A percentile compares a stretch with the other conserved stretches of the same genome.
These are phyloP conservation scores for Parasteatoda tepidariorum DNA, from an alignment of 1,140 invertebrate species.

Conservation along the genomic window DNA sequence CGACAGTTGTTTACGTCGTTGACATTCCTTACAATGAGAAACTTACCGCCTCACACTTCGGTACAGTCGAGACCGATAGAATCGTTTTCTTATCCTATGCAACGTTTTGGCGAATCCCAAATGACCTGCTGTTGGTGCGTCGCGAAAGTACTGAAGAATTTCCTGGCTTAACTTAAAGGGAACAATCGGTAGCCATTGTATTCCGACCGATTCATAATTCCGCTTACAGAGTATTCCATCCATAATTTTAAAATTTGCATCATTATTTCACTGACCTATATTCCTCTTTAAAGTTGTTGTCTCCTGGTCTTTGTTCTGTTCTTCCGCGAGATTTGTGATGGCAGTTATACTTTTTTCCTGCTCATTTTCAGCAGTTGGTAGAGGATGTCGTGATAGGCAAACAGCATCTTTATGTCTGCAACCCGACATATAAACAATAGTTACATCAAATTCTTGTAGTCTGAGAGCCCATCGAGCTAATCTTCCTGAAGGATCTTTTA, in stretches of 20 bases:
- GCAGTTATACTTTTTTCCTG: background rate
- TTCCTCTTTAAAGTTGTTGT: background rate
- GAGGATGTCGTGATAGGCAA: background rate
- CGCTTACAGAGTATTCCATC: background rate
- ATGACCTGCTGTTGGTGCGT: background rate
- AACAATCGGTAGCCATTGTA: too few relatives aligned
- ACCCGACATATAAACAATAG: slow-evolving; percentile 68
- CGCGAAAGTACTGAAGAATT: too few relatives aligned
- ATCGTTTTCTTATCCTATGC: background rate
- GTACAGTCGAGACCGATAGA: background rate
- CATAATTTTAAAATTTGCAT: background rate
- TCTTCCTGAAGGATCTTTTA: slow-evolving; percentile 68
- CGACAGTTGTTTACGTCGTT: too few relatives aligned
- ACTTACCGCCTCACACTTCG: background rate
- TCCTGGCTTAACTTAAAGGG: too few relatives aligned
- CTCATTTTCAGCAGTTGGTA: background rate
- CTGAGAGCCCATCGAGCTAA: slow-evolving; percentile 71
- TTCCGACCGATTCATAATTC: background rate
- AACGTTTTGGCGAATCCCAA: slow-evolving; percentile 18
- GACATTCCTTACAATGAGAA: background rate
- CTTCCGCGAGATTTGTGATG: background rate
- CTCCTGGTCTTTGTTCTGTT: background rate
- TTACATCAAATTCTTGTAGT: slow-evolving; percentile 70
- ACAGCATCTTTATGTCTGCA: slow-evolving; percentile 43
- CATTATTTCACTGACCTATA: background rate